Base-by-base conservation (phyloP, 2,888 invertebrate species). In the Emmelina monodactyla region DNA sequence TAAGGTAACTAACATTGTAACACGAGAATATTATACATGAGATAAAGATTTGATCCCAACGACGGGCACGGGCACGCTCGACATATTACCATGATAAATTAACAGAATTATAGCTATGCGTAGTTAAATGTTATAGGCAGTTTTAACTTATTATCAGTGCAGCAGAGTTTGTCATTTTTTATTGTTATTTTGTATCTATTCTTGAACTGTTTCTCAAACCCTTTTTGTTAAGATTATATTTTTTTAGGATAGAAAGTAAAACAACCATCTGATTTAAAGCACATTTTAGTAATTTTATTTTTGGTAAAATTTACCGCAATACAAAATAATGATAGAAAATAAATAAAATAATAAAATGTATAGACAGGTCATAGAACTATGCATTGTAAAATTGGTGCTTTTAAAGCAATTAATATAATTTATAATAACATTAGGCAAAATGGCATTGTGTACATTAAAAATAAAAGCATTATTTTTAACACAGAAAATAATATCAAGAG, bases 391-490 rank as follows among this genome's bases (percentile, higher is more conserved):
- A 72, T 70, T 75, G 73, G 76, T 79, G 79, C 78, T 79, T 79
- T 79, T 78, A 66, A 79, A 79, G 79, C 78, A 78, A 71, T 78
- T 69, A 67, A 68, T 76, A 76, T 76, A 78, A 79, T 76, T 75
- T 76, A 75, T 75, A 73, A 76, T 78, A 78, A 79, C 72, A 78
- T 75, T 79, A 78, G 76, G 79, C 79, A 79, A 78, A 78, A 79
- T 78, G 79, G 79, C 79, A 78, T 70, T 75, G 76, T 75, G 75
- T 75, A 72, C 66, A 73, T 71, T 73, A 69, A 73, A 72, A 75
- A 73, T 75, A 78, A 75, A 78, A 75, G 72, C 70, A 69, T 67
- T 68, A 69, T 62, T 68, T 69, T 68, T 63, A 73, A 75, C 63
- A 72, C 63, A 70, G 43, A 52, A 61, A 75, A 72, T 76, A 76